These are phyloP conservation scores for Drosophila guanche DNA, from an alignment of 1,140 invertebrate species.

Conservation along the genomic window DNA sequence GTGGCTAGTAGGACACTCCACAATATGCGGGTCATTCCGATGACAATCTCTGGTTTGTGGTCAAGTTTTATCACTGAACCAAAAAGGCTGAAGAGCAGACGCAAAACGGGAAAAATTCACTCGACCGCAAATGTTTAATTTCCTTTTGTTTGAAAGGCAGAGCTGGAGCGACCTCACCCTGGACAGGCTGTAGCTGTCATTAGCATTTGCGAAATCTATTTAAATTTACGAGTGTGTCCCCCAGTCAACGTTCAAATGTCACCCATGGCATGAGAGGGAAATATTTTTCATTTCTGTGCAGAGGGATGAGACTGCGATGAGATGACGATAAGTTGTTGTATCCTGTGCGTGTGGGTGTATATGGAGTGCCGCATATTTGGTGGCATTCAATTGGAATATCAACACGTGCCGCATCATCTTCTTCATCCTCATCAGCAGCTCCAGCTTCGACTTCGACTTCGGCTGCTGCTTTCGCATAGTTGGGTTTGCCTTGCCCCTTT, in stretches of 20 bases:
- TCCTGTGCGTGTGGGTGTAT: constrained; percentile 38
- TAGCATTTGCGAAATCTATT: constrained; percentile 65
- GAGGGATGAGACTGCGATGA: constrained; percentile 1
- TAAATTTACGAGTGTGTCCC: constrained; percentile 27
- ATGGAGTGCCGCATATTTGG: constrained; percentile 64
- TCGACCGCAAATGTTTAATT: constrained; percentile 75
- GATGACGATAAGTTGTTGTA: constrained; percentile 9
- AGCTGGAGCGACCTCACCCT: constrained; percentile 32
- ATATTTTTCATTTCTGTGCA: constrained; percentile 41
- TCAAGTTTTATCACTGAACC: constrained; percentile 50
- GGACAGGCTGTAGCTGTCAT: constrained; percentile 58
- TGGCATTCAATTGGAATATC: constrained; percentile 79
- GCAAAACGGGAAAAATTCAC: constrained; percentile 48
- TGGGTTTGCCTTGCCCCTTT: constrained; percentile 37
- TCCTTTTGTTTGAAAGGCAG: constrained; percentile 71
- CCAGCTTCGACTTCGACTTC: constrained; percentile 3
- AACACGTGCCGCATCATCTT: constrained; percentile 67
- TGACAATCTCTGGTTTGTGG: constrained; percentile 37
- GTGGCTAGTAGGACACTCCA: constrained; percentile 3
- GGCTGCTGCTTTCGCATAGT: constrained; percentile 41
- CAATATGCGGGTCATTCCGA: constrained; percentile 52
- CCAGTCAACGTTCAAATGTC: constrained; percentile 69
- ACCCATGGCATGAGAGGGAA: constrained; percentile 45
- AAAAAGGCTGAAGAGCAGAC: constrained; percentile 6
- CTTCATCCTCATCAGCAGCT: neutral